Base-by-base conservation (phyloP, 2,888 invertebrate species). In the Apotomis turbidana region DNA sequence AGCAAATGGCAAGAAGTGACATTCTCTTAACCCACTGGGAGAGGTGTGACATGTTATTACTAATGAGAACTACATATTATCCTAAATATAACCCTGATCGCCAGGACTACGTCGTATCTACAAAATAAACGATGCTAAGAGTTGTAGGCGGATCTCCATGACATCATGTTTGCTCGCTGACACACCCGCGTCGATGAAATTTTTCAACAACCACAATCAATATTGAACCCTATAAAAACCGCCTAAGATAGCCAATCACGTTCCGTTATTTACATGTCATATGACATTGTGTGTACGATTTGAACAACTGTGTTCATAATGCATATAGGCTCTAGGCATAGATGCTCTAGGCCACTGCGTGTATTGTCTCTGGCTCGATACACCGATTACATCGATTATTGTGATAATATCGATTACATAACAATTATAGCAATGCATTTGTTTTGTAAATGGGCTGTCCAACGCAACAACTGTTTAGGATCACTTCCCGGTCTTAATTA, bases 111-210 rank as follows among this genome's bases (percentile, higher is more conserved):
- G 54, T 15, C 59, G 66, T 66, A 54, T 71, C 46, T 66, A 55
- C 54, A 58, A 70, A 58, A 44, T 8, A 46, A 64, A 63, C 52
- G 63, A 63, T 76, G 27, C 74, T 70, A 80, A 78, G 77, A 69
- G 76, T 74, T 75, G 87, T 85, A 78, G 85, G 87, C 82, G 87
- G 81, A 79, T 81, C 77, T 78, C 70, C 75, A 85, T 90, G 90
- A 90, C 88, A 90, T 90, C 91, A 90, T 75, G 68, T 68, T 57
- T 55, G 57, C 66, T n/a, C 49, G 49, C 15, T 55, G 70, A 71
- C 70, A 71, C 70, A 60, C 70, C 60, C 66, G 68, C 41, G 6
- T 49, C 6, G 51, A 51, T 59, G 9, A 68, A 15, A 54, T 44
- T 27, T 36, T 41, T 52, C n/a, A 27, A 15, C 9, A 52, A 10